Percentiles rank a stretch among this genome's conserved stretches.
phyloP scores from a whole-genome alignment of 1,140 invertebrate species.

The Lepidurus couesii region DNA sequence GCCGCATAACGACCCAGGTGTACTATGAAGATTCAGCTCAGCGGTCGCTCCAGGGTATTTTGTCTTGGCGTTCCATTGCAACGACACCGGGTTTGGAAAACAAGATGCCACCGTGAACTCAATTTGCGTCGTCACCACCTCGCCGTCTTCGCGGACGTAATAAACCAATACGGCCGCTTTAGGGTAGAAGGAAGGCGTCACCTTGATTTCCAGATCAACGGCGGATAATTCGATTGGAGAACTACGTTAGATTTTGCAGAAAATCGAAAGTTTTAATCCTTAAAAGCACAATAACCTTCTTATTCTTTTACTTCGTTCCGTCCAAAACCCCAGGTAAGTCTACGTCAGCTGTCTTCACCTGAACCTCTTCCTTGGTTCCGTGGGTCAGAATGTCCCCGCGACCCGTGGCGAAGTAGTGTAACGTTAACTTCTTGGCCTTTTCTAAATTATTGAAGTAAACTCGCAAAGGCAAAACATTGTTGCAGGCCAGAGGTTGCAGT shows the following conservation, averaged over 20 bases:
- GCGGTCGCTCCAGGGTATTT: no score
- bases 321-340: slow-evolving; percentile 38
- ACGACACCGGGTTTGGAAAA: no score
- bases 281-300: not conserved
- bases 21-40: no score
- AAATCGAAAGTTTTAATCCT: not conserved
- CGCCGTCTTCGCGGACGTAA: no score
- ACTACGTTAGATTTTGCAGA: not conserved
- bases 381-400: slow-evolving; percentile 40
- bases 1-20: no score
- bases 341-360: slow-evolving; percentile 39
- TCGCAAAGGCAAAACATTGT: not conserved
- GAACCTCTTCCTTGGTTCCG: slow-evolving; percentile 39
- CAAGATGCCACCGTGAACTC: no score
- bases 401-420: slow-evolving; percentile 33
- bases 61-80: no score
- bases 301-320: not conserved
- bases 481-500: not conserved
- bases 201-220: slow-evolving; percentile 35
- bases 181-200: slow-evolving; percentile 40
- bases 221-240: slow-evolving; percentile 39
- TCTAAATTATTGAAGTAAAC: slow-evolving; percentile 31
- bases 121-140: no score
- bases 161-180: slow-evolving; percentile 1
- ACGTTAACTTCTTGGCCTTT: slow-evolving; percentile 24